Evolutionary conservation across 2,113 vertebrate genomes (phyloP).

Genomic region (Paramormyrops kingsleyae): DNA sequence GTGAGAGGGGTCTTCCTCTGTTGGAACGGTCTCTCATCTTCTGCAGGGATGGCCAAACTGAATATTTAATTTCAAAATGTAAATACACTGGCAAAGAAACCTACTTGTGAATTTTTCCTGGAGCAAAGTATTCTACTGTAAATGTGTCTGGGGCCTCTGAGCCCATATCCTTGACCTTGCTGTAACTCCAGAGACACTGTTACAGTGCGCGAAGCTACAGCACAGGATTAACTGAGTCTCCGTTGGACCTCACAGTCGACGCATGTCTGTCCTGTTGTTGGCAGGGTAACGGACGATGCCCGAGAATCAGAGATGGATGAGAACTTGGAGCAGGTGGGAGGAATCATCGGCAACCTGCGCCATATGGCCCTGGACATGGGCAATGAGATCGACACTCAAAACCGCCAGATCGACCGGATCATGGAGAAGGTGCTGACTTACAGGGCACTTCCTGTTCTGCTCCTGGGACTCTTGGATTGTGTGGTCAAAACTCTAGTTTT

Average conservation of each 20-base stretch:
- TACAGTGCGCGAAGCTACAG: neutral
- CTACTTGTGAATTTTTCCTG: neutral
- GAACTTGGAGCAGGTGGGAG: conserved; percentile 95
- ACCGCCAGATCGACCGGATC: conserved; percentile 98
- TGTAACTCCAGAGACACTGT: neutral
- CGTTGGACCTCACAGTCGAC: neutral
- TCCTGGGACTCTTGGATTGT: neutral
- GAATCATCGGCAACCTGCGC: conserved; percentile 97
- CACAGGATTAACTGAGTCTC: neutral
- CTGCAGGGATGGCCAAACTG: neutral
- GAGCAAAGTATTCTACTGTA: too few species aligned
- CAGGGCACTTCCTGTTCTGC: neutral
- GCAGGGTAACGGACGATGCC: conserved; percentile 93
- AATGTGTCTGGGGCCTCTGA: neutral
- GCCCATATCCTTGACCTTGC: neutral
- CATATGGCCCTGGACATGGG: conserved; percentile 99
- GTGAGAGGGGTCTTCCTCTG: conserved; percentile 32
- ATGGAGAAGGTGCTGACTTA: conserved; percentile 87
- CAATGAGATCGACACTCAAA: conserved; percentile 98
- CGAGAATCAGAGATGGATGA: conserved; percentile 99
- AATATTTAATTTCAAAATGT: neutral
- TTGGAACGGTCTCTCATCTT: neutral
- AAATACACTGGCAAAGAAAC: neutral
- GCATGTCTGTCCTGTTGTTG: conserved; percentile 3
- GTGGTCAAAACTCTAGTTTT: neutral